phyloP scores from a whole-genome alignment of 2,113 vertebrate species.

The Mesembrinibis cayennensis region DNA sequence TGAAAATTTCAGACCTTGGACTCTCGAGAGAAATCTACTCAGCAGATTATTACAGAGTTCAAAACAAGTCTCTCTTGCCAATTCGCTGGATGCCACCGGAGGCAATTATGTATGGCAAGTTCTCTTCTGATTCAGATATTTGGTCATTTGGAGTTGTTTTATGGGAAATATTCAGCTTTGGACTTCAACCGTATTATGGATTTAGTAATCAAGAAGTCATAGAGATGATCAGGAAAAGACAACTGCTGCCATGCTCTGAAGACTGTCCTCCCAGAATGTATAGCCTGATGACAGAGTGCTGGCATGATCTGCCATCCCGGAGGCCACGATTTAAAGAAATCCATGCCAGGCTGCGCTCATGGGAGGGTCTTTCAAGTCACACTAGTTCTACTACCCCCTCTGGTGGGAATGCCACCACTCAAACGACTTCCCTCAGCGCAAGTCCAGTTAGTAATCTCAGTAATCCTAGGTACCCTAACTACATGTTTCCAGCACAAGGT shows the following conservation, averaged over 20 bases:
- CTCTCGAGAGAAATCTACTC: slow-evolving; percentile 94
- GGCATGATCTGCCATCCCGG: slow-evolving; percentile 93
- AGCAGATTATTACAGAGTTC: slow-evolving; percentile 91
- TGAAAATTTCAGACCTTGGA: slow-evolving; percentile 97
- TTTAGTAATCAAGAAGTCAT: slow-evolving; percentile 99
- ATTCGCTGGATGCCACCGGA: slow-evolving; percentile 98
- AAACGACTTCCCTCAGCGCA: slow-evolving; percentile 97
- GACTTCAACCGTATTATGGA: slow-evolving; percentile 94
- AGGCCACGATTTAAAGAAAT: slow-evolving; percentile 94
- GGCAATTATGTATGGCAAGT: slow-evolving; percentile 94
- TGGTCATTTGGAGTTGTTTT: slow-evolving; percentile 97
- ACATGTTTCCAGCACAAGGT: slow-evolving; percentile 88
- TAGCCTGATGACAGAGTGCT: slow-evolving; percentile 95
- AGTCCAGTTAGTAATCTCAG: slow-evolving; percentile 97
- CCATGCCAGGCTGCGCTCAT: slow-evolving; percentile 88
- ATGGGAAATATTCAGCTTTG: slow-evolving; percentile 99
- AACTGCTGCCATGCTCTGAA: slow-evolving; percentile 93
- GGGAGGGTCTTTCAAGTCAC: slow-evolving; percentile 95
- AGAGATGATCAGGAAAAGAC: slow-evolving; percentile 95
- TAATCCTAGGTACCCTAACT: slow-evolving; percentile 91
- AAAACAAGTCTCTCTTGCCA: slow-evolving; percentile 90
- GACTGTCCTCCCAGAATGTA: slow-evolving; percentile 96
- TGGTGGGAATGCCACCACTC: slow-evolving; percentile 95
- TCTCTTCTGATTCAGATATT: slow-evolving; percentile 93
- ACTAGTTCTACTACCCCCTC: slow-evolving; percentile 96